Evolutionary conservation across 92 coral and sea anemone species (phyloP), one percentile per base, ranked within the genome.

Genomic region (Palythoa caribaeorum): DNA sequence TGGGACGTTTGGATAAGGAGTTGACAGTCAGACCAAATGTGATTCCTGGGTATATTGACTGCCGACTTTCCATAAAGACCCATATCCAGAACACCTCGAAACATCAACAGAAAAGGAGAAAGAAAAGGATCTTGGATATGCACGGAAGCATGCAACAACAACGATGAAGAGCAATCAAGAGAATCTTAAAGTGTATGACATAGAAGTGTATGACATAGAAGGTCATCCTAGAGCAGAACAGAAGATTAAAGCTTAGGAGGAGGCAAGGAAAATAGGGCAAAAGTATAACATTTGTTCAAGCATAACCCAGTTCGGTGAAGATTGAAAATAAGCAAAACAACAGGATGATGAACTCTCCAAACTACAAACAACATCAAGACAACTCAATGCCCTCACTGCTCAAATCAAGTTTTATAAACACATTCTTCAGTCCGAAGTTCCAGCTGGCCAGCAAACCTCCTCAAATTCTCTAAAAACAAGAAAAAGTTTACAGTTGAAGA

Each of bases 181-280:
- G 39, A 60, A 70, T 14, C 54, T 80, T 38, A 55, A 54, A 37
- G 73, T 37, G 17, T 80, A 80, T 66, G 85, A n/a, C n/a, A n/a
- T n/a, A n/a, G n/a, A n/a, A n/a, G n/a, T n/a, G 36, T 6, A 80
- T 16, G 17, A 80, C 17, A 15, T 51, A 80, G 57, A 80, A 80
- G 53, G 85, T 73, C 15, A 80, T 80, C 21, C 28, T 80, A 3
- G 52, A 79, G 57, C 73, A 80, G 70, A 80, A 80, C 35, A 40
- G 2, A 60, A 80, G 73, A 55, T 59, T 3, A 60, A 19, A 60
- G 85, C 85, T 9, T 73, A 80, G 85, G 71, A 80, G 70, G 85
- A 80, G 53, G 71, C 73, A 47, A 80, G 85, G 44, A 80, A 80
- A 17, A 39, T 38, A 80, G 85, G 85, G 53, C 85, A 80, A n/a